Evolutionary conservation across 2,888 invertebrate species (phyloP), one percentile per base, ranked within the genome.

Genomic region (Steromphala cineraria): DNA sequence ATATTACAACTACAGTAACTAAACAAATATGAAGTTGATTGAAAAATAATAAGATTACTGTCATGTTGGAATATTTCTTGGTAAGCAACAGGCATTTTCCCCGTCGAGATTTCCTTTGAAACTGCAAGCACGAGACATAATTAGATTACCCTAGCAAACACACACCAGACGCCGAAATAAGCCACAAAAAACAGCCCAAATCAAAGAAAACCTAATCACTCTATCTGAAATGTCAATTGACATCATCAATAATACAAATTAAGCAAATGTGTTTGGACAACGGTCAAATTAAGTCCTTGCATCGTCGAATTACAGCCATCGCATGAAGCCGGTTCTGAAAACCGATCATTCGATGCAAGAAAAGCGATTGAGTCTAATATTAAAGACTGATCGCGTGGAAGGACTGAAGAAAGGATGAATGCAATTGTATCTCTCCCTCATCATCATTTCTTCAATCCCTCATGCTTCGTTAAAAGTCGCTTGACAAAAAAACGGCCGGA

Each of bases 261-360:
- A 71, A 71, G 71, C 71, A 71, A 71, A 71, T 71, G 71, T 36
- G 36, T 71, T 71, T 71, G 31, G 71, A 71, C 71, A 71, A 71
- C 71, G 36, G 71, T 71, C 36, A 19, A 71, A 36, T 71, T 40
- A 36, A 19, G 71, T 36, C 19, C 40, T 4, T 21, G 71, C 71
- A 31, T 31, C 71, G 36, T 71, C 71, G 36, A 40, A 40, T 71
- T 71, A 71, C 71, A 19, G 36, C 71, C 24, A 24, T 62, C 62
- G 28, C 24, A 62, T 62, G 28, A 62, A n/a, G 62, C 28, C 17
- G 62, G 62, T 28, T 62, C 17, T 24, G 10, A 46, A 46, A 46
- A 46, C 4, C 13, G 4, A 46, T 46, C 46, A 1, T 46, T 46
- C 46, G 46, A 46, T 46, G 46, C 46, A 46, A 13, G 13, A 46